Evolutionary conservation across 2,888 invertebrate genomes (phyloP).

Genomic region (Pristionchus exspectatus): DNA sequence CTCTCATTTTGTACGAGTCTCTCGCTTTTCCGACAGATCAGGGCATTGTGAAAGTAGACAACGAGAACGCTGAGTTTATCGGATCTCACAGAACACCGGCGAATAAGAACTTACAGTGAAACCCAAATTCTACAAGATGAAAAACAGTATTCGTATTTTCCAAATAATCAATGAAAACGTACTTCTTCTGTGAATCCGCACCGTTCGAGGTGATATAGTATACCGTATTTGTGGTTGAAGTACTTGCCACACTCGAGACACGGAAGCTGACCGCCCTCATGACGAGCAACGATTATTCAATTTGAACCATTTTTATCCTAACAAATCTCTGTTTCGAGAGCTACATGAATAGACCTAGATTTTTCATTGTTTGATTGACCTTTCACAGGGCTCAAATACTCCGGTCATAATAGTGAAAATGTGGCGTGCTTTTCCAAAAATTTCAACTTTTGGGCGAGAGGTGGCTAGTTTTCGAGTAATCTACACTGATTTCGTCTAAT

Average conservation of each 20-base stretch:
- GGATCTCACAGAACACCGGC: background rate
- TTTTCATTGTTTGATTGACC: background rate
- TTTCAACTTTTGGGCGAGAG: too few species aligned
- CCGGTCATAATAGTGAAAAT: too few species aligned
- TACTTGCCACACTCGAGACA: conserved; percentile 50
- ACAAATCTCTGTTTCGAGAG: background rate
- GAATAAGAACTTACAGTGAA: background rate
- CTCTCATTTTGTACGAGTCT: too few species aligned
- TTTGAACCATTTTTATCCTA: too few species aligned
- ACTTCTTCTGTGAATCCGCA: conserved; percentile 50
- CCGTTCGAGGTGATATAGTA: conserved; percentile 31
- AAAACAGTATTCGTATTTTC: background rate
- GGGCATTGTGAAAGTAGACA: too few species aligned
- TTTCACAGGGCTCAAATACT: background rate
- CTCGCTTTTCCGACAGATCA: too few species aligned
- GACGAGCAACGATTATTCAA: background rate
- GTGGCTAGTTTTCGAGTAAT: too few species aligned
- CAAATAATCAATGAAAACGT: background rate
- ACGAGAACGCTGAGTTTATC: background rate
- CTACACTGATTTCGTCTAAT: too few species aligned
- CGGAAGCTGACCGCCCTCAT: conserved; percentile 43
- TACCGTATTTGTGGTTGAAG: conserved; percentile 28
- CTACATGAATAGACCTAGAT: background rate
- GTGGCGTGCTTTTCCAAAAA: too few species aligned
- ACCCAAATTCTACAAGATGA: background rate